Evolutionary conservation across 1,140 invertebrate species (phyloP).

Genomic region (Diuraphis noxia): DNA sequence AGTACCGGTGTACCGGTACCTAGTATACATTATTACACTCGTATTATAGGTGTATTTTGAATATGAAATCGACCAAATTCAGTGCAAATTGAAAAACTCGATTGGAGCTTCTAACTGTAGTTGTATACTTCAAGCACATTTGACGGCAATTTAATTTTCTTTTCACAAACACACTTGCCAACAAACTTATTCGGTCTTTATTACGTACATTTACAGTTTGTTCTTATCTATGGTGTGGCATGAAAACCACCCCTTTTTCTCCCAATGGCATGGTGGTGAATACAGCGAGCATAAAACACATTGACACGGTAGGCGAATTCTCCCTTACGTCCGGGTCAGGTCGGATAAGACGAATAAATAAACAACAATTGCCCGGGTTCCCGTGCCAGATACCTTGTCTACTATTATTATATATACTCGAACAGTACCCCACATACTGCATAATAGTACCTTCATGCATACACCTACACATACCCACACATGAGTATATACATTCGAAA

Average conservation of each 20-base stretch:
- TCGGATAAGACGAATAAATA: constrained; percentile 45
- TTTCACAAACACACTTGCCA: background rate
- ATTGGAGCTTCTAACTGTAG: background rate
- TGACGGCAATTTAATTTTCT: constrained; percentile 15
- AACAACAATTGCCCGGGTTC: background rate
- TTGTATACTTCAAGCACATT: background rate
- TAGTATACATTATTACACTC: background rate
- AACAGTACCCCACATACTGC: background rate
- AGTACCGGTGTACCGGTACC: no score
- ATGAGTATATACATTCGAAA: background rate
- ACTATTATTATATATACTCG: background rate
- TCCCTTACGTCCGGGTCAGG: background rate
- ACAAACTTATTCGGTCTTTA: constrained; percentile 11
- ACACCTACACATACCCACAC: background rate
- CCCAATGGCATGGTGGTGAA: background rate
- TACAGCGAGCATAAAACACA: constrained; percentile 19
- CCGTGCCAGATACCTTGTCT: background rate
- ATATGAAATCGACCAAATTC: constrained; percentile 5
- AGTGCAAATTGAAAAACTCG: background rate
- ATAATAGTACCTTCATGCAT: background rate
- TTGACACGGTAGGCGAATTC: constrained; percentile 3
- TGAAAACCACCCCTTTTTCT: no score
- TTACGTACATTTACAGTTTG: background rate
- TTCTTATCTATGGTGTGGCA: background rate
- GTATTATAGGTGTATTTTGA: background rate